phyloP scores from a whole-genome alignment of 2,113 vertebrate species.

The Motacilla alba region DNA sequence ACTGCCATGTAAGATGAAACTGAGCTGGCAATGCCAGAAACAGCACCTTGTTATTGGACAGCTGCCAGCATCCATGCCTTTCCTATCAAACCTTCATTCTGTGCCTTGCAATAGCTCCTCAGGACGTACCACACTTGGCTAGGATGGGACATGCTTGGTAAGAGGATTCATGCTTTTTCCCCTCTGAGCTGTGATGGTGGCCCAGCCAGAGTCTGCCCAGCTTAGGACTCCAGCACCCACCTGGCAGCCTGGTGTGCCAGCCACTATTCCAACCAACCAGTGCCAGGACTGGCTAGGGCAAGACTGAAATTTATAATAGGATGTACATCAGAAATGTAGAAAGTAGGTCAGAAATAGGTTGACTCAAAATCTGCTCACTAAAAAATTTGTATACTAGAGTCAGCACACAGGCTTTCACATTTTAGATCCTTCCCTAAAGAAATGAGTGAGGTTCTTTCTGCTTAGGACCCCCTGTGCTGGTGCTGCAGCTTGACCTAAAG shows the following conservation, averaged over 20 bases:
- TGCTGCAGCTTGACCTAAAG: neutral
- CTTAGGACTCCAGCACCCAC: neutral
- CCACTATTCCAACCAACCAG: neutral
- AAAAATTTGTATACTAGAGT: neutral
- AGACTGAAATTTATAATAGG: neutral
- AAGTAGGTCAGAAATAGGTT: neutral
- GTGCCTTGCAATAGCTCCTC: neutral
- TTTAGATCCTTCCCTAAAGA: neutral
- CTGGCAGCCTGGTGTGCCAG: neutral
- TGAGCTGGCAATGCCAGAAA: neutral
- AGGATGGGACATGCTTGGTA: neutral
- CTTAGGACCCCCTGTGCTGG: neutral
- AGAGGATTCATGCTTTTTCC: neutral
- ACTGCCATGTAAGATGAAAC: neutral
- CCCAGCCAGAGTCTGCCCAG: neutral
- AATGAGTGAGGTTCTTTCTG: neutral
- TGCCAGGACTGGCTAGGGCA: neutral
- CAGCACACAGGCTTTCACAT: neutral
- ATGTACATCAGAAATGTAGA: neutral
- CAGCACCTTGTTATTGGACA: neutral
- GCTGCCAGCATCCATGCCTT: neutral
- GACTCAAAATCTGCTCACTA: neutral
- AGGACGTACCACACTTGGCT: neutral
- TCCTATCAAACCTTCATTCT: neutral
- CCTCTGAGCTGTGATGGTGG: neutral